Evolutionary conservation across 2,888 invertebrate species (phyloP), one percentile per base, ranked within the genome.

Genomic region (Drosophila subquinaria): DNA sequence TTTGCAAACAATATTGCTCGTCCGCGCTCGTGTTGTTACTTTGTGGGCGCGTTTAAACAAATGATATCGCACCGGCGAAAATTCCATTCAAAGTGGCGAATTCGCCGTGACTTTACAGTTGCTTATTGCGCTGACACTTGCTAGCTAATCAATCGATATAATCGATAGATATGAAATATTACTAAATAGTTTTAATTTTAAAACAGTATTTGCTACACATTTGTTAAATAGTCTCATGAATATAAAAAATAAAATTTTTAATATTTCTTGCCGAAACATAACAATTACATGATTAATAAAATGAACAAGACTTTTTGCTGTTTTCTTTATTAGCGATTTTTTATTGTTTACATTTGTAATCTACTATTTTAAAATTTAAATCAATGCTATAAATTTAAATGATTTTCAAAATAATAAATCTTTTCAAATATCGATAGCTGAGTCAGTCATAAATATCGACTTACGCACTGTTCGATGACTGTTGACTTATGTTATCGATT

Each of bases 1-100:
- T 62, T 35, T 10, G 10, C 42, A 68, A 64, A 40, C 47, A 62
- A 45, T 48, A 45, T 11, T 20, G 27, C 15, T 1, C 23, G 15
- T 3, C 17, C 15, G 8, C 13, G 17, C 10, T n/a, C 4, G 6
- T 2, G 56, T 20, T 73, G 61, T 36, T 38, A 50, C 30, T 38
- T 23, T 27, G n/a, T 42, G 36, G 51, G 75, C 59, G 79, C 66
- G 70, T 55, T 70, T 60, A 74, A 67, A 55, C 79, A 57, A 76
- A 62, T 77, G 69, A 30, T 27, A n/a, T 70, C 45, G 47, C 59
- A 42, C 35, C 59, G 59, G 52, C 62, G 48, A 40, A 38, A 33
- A 6, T 10, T 17, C 4, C 1, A 43, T 35, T 59, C 45, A 53
- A 33, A 43, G 23, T 36, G 4, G 35, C n/a, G n/a, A 40, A 65